Evolutionary conservation across 2,888 invertebrate species (phyloP), one percentile per base, ranked within the genome.

Genomic region (Caenorhabditis imperialis): DNA sequence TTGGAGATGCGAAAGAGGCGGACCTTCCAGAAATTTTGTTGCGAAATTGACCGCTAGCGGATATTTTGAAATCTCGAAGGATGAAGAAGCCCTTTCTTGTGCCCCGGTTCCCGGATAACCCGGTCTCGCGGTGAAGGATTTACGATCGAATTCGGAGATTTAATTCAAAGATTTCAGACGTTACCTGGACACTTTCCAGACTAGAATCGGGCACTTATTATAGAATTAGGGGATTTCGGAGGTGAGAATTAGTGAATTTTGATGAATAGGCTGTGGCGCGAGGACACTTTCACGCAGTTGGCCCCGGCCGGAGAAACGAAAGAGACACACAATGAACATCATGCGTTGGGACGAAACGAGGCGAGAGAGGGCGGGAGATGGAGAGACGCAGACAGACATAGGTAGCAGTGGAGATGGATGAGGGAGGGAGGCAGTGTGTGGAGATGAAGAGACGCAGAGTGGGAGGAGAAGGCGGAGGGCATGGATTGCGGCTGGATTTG

Each of bases 341-440:
- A 67, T 67, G 67, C 67, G 67, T 67, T 62, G 62, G 51, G 67
- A 57, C 67, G 67, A 67, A 37, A 54, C 50, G 50, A 50, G 50
- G 10, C 8, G 18, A 42, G 51, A 51, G 51, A 67, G 37, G 10
- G 35, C 1, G 8, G 18, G 30, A 30, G 50, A 44, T 20, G 57
- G 16, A 23, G 65, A 65, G 30, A 35, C 55, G 42, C 50, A 65
- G 57, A 42, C 20, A 25, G 23, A 14, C 40, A 50, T 65, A 55
- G 65, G 65, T 65, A 65, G 65, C 65, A 65, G 55, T 65, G 40
- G 65, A 65, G 50, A 65, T 57, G 65, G 57, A 65, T 65, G 57
- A 42, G 50, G 30, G 14, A 20, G 18, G 23, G 40, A 48, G 37
- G 35, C 48, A 65, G 35, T 57, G 27, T 18, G 8, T 16, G 37